Evolutionary conservation across 2,797 vertebrate species (phyloP), one percentile per base, ranked within the genome.

Genomic region (Mormyrops attenuatus): DNA sequence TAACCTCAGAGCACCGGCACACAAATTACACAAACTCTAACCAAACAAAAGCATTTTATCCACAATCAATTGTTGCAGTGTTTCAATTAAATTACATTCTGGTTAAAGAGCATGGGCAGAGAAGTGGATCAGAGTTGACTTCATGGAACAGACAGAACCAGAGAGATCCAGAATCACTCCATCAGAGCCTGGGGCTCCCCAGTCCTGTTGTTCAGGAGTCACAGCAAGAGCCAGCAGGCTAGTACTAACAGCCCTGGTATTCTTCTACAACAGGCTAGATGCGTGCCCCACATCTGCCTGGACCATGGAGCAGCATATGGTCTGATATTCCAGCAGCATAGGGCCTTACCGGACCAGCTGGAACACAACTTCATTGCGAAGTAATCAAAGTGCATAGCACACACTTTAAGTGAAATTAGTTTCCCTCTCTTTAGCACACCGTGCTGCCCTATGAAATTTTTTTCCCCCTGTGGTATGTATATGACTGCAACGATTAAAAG

Each of bases 171-270:
- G 26, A 44, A 41, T 82, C n/a, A 84, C 20, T 47, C 88, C 38
- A 84, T 41, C n/a, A 11, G 38, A 85, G 53, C 77, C 88, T 55
- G 44, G 88, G 53, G 55, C 53, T 89, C 77, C 77, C 15, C 80
- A 47, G 44, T 44, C 15, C 38, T 85, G n/a, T 41, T 84, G 20
- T 60, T 26, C 38, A 60, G 55, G n/a, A 22, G 53, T 26, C 53
- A 13, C 47, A 53, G n/a, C 66, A 73, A 73, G 13, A 73, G 66
- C 5, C 66, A 17, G 13, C 30, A 73, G 13, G 30, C 30, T 17
- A 38, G n/a, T 55, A 30, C 52, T 8, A 34, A 53, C 30, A 49
- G 84, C 87, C 41, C 87, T n/a, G 22, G n/a, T 44, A 85, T 88
- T 22, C 82, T 53, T 13, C 55, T 57, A 63, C 9, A 34, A 17